Conservation (phyloP, 1,140 invertebrate species). For the Lepidostoma basale region DNA sequence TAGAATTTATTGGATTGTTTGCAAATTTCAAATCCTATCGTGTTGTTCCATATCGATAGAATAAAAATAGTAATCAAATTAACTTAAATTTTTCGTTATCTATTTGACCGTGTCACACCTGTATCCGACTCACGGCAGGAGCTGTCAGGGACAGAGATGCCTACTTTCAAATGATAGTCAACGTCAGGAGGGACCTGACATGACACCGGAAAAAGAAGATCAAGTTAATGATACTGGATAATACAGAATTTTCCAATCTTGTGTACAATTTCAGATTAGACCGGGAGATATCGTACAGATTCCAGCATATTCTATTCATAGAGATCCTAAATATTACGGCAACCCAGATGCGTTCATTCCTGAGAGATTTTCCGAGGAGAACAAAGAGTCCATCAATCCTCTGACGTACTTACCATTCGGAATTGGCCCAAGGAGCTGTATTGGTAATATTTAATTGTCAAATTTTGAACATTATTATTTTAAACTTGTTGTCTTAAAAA, state of each 20-base stretch:
- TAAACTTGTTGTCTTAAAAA: neutral
- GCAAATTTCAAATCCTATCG: neutral
- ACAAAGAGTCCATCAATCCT: conserved; percentile 44
- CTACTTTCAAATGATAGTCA: too few species aligned
- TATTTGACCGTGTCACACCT: too few species aligned
- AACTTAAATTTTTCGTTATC: too few species aligned
- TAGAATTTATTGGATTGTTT: too few species aligned
- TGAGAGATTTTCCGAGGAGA: conserved; percentile 53
- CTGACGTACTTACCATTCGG: conserved; percentile 63
- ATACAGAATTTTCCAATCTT: neutral
- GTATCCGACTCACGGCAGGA: too few species aligned
- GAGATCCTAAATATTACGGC: conserved; percentile 58
- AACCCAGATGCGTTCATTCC: conserved; percentile 66
- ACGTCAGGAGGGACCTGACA: too few species aligned
- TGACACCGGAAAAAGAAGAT: too few species aligned
- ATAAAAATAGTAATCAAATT: too few species aligned
- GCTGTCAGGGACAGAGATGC: too few species aligned
- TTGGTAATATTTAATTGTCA: conserved; percentile 55
- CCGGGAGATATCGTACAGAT: neutral
- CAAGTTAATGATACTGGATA: neutral
- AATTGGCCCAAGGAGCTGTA: conserved; percentile 64
- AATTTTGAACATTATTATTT: neutral
- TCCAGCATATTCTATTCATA: conserved; percentile 44
- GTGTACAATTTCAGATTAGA: neutral
- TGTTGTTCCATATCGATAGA: too few species aligned